phyloP scores from a whole-genome alignment of 2,888 invertebrate genomes.

The Drosophila greeni region DNA sequence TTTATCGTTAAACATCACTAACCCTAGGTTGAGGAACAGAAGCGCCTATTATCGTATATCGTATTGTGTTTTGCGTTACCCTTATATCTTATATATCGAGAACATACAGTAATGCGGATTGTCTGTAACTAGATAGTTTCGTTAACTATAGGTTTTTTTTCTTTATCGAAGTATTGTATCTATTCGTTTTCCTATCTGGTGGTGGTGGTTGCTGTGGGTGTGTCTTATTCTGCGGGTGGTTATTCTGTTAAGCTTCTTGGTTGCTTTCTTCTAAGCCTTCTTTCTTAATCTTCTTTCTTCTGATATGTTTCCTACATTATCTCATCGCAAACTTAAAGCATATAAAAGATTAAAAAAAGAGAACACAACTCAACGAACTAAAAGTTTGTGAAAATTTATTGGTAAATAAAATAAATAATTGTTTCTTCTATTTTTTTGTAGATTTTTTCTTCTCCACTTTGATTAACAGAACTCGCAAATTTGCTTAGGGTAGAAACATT shows the following conservation, averaged over 20 bases:
- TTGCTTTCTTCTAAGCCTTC: constrained; percentile 27
- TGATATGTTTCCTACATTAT: constrained; percentile 39
- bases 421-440: constrained; percentile 13
- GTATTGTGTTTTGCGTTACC: no score
- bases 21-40: constrained; percentile 70
- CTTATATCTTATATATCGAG: constrained; percentile 15
- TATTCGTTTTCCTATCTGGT: constrained; percentile 61
- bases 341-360: not conserved
- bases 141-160: constrained; percentile 39
- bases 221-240: constrained; percentile 57
- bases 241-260: constrained; percentile 58
- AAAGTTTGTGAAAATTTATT: constrained; percentile 60
- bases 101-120: constrained; percentile 51
- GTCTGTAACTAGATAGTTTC: constrained; percentile 64
- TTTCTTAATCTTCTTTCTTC: constrained; percentile 6
- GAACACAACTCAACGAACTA: constrained; percentile 36
- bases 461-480: constrained; percentile 66
- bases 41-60: constrained; percentile 48
- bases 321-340: constrained; percentile 7
- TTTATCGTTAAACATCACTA: constrained; percentile 54
- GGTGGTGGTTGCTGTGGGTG: constrained; percentile 47
- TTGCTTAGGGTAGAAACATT: constrained; percentile 57
- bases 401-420: constrained; percentile 68
- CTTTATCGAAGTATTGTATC: constrained; percentile 28
- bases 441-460: constrained; percentile 27